Percentiles rank a stretch among this genome's conserved stretches.
phyloP scores from a whole-genome alignment of 2,888 invertebrate genomes.

The Muschampia plurimacula region DNA sequence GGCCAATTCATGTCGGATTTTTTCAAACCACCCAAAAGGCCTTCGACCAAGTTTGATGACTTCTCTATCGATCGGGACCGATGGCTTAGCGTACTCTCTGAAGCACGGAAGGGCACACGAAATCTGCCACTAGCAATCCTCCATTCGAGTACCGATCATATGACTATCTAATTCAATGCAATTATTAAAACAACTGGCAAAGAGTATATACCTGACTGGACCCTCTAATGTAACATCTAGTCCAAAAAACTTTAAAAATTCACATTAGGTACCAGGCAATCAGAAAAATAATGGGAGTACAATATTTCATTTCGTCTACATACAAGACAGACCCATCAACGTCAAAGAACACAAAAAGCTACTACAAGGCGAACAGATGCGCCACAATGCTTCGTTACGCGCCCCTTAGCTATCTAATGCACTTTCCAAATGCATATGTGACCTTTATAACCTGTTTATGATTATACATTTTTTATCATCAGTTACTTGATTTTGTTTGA shows the following conservation, averaged over 20 bases:
- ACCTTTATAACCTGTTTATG: slow-evolving; percentile 30
- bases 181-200: neutral
- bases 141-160: too few species aligned
- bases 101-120: too few species aligned
- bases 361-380: slow-evolving; percentile 67
- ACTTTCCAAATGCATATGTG: slow-evolving; percentile 28
- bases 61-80: too few species aligned
- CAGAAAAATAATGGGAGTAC: neutral
- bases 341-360: slow-evolving; percentile 62
- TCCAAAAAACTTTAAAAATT: too few species aligned
- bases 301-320: slow-evolving; percentile 17
- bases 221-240: too few species aligned
- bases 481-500: neutral
- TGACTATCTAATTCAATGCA: too few species aligned
- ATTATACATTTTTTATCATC: slow-evolving; percentile 10
- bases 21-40: too few species aligned
- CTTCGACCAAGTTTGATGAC: too few species aligned
- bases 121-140: too few species aligned
- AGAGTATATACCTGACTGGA: too few species aligned
- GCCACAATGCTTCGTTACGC: slow-evolving; percentile 73
- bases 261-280: neutral
- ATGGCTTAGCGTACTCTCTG: too few species aligned
- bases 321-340: slow-evolving; percentile 46
- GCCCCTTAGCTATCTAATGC: slow-evolving; percentile 28
- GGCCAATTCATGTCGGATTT: too few species aligned